These are phyloP conservation scores for Ashinkailepas kermadecensis DNA, from an alignment of 2,888 invertebrate genomes.

Conservation along the genomic window DNA sequence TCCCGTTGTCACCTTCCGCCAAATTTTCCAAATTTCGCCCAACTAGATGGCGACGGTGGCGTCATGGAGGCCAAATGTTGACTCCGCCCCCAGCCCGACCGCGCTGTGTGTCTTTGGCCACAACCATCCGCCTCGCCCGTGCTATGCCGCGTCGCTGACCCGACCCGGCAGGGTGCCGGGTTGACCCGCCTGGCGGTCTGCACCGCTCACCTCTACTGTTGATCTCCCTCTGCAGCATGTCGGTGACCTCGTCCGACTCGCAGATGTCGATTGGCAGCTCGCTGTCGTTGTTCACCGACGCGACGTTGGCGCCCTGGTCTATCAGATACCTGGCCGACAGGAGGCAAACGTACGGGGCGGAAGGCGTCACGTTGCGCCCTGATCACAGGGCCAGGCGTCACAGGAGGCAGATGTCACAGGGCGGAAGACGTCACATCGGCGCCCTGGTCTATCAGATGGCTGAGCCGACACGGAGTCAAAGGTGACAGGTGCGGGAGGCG, in stretches of 20 bases:
- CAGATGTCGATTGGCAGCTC: constrained; percentile 93
- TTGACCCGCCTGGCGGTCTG: no score
- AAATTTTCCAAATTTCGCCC: no score
- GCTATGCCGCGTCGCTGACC: no score
- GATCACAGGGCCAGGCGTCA: constrained; percentile 46
- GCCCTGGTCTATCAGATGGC: constrained; percentile 82
- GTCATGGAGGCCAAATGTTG: no score
- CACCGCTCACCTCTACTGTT: constrained; percentile 60
- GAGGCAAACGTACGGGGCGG: background rate
- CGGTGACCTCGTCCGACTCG: constrained; percentile 83
- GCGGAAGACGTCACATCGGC: constrained; percentile 52
- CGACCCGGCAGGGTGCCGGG: no score
- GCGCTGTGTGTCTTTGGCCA: no score
- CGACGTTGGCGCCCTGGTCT: constrained; percentile 85
- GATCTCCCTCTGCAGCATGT: constrained; percentile 75
- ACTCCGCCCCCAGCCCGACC: no score
- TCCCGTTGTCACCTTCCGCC: no score
- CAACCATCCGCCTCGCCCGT: no score
- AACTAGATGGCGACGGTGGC: no score
- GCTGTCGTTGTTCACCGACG: constrained; percentile 94
- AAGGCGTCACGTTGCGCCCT: constrained; percentile 61
- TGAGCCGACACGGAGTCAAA: constrained; percentile 44
- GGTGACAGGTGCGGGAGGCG: background rate
- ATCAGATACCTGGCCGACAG: constrained; percentile 67
- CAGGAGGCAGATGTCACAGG: no score